These are phyloP conservation scores for Hermetia illucens DNA, from an alignment of 1,140 invertebrate genomes.

Conservation along the genomic window DNA sequence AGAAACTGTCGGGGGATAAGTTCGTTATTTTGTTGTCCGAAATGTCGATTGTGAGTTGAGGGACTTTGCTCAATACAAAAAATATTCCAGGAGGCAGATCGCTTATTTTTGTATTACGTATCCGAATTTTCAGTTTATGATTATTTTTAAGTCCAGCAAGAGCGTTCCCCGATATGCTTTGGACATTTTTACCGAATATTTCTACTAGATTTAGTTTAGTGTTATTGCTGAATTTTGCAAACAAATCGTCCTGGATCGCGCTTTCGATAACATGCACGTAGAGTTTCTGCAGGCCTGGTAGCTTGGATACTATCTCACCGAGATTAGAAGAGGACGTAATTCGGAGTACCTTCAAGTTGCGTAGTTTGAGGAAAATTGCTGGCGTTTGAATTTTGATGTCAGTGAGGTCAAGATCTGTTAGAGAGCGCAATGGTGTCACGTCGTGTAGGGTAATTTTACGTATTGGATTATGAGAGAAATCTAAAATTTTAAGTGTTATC, in stretches of 20 bases:
- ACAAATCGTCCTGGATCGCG: slow-evolving; percentile 50
- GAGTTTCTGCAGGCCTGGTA: slow-evolving; percentile 43
- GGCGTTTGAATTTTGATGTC: slow-evolving; percentile 26
- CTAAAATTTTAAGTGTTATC: slow-evolving; percentile 18
- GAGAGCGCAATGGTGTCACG: slow-evolving; percentile 17
- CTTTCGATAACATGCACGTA: slow-evolving; percentile 57
- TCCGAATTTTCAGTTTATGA: slow-evolving; percentile 57
- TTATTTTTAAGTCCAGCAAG: slow-evolving; percentile 46
- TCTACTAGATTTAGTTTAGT: slow-evolving; percentile 64
- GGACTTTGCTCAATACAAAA: slow-evolving; percentile 55
- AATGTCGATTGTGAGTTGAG: slow-evolving; percentile 67
- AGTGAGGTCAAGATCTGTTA: slow-evolving; percentile 23
- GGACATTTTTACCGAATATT: slow-evolving; percentile 57
- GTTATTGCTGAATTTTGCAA: slow-evolving; percentile 47
- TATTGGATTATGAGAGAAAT: slow-evolving; percentile 26
- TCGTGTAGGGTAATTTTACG: slow-evolving; percentile 23
- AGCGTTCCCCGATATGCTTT: slow-evolving; percentile 51
- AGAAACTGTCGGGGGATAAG: slow-evolving; percentile 65
- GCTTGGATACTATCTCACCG: slow-evolving; percentile 22
- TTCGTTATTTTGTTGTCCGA: slow-evolving; percentile 66
- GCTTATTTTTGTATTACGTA: slow-evolving; percentile 57
- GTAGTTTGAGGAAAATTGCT: slow-evolving; percentile 28
- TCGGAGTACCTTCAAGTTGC: slow-evolving; percentile 29
- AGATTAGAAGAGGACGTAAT: slow-evolving; percentile 22
- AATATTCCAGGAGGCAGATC: slow-evolving; percentile 65